Percentiles rank a stretch among this genome's conserved stretches.
These are phyloP conservation scores for Brienomyrus brachyistius DNA, from an alignment of 2,113 vertebrate genomes.

Conservation along the genomic window DNA sequence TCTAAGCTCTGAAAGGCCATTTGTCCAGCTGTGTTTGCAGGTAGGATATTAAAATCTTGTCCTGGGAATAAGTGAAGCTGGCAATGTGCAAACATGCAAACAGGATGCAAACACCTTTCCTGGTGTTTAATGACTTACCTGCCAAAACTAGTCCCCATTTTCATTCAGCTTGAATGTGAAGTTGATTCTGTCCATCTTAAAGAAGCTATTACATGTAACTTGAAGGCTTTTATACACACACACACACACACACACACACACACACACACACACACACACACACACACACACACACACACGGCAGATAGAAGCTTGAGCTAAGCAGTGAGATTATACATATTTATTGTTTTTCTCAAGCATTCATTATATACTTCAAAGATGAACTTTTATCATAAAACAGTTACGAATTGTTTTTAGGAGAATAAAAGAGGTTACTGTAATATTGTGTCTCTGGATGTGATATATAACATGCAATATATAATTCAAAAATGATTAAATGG, in stretches of 20 bases:
- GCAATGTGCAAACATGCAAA: not conserved
- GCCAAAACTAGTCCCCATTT: not conserved
- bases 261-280: not conserved
- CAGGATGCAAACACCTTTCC: not conserved
- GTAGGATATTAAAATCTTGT: not conserved
- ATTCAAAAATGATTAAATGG: not conserved
- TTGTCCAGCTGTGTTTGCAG: not conserved
- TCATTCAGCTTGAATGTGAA: not conserved
- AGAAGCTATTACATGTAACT: not conserved
- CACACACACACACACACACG: too few relatives aligned
- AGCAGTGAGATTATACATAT: not conserved
- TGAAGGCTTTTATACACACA: not conserved
- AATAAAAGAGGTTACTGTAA: not conserved
- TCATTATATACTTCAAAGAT: not conserved
- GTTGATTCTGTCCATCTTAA: not conserved
- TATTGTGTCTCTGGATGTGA: not conserved
- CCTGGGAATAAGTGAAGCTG: not conserved
- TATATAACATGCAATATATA: not conserved
- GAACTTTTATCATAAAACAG: not conserved
- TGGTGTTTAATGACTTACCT: not conserved
- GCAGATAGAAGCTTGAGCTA: too few relatives aligned
- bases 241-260: too few relatives aligned
- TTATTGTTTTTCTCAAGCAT: not conserved
- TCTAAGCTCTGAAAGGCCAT: not conserved
- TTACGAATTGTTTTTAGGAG: not conserved